phyloP scores from a whole-genome alignment of 2,113 vertebrate species.

The Gambusia affinis region DNA sequence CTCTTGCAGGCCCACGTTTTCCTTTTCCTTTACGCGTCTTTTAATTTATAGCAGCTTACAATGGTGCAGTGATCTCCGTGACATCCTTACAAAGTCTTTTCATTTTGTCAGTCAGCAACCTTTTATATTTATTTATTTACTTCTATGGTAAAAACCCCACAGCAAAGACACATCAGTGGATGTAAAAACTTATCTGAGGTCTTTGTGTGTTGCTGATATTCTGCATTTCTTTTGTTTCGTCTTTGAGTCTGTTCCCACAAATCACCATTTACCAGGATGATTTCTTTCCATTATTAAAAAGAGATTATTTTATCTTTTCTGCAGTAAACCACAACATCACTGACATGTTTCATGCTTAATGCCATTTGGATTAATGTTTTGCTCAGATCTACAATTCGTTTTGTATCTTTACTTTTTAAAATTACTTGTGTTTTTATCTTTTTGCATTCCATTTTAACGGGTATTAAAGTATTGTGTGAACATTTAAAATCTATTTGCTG shows the following conservation, averaged over 20 bases:
- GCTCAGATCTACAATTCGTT: neutral
- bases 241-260: neutral
- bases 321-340: neutral
- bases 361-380: neutral
- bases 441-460: neutral
- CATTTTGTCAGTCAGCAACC: constrained; percentile 10
- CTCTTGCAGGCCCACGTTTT: neutral
- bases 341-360: neutral
- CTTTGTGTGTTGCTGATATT: neutral
- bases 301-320: neutral
- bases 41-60: constrained; percentile 13
- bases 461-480: neutral
- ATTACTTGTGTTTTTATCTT: neutral
- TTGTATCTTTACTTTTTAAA: neutral
- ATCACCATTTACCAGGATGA: neutral
- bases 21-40: neutral
- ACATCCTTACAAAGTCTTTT: constrained; percentile 3
- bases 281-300: neutral
- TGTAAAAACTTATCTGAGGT: neutral
- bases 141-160: neutral
- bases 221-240: neutral
- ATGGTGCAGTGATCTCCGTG: neutral
- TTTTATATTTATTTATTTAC: constrained; percentile 3
- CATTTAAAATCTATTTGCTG: neutral
- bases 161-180: neutral